Conservation (phyloP, 2,113 vertebrate species). For the Paramormyrops kingsleyae region DNA sequence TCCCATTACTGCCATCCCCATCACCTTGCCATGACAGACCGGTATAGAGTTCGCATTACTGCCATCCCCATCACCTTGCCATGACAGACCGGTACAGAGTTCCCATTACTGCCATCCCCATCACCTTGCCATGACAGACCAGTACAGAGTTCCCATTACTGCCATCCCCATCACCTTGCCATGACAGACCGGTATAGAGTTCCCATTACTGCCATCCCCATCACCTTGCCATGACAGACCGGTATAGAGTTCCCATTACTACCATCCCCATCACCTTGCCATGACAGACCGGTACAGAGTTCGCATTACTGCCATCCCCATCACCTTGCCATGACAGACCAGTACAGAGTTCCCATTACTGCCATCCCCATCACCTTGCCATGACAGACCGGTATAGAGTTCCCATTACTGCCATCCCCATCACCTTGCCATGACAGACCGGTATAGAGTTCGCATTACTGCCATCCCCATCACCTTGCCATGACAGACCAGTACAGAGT, state of each 20-base stretch:
- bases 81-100: background rate
- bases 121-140: background rate
- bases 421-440: background rate
- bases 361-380: background rate
- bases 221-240: background rate
- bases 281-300: background rate
- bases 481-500: background rate
- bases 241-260: no score
- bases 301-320: background rate
- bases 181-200: background rate
- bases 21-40: background rate
- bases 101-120: background rate
- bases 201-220: background rate
- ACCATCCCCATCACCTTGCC: background rate
- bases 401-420: background rate
- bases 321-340: background rate
- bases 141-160: no score
- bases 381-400: background rate
- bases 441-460: no score
- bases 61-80: background rate
- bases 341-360: no score
- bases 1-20: background rate
- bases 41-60: no score
- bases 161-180: background rate
- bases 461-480: background rate